Evolutionary conservation across 1,140 invertebrate genomes (phyloP), one percentile per base, ranked within the genome.

Genomic region (Caerostris darwini): DNA sequence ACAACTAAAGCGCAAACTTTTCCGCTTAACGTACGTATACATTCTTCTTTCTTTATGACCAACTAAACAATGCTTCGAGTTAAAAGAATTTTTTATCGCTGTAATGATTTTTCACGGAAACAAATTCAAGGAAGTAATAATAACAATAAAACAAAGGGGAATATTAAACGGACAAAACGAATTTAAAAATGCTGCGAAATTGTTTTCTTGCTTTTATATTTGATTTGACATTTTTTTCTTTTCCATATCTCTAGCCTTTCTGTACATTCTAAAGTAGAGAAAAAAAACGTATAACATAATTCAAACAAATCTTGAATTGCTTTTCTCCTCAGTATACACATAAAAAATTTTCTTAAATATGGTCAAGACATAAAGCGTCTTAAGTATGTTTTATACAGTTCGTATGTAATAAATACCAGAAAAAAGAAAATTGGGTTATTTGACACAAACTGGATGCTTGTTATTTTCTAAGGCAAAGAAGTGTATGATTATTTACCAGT

Each of bases 1-100:
- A 12, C 71, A 53, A 77, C 71, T 77, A 77, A 77, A 12, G 71
- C 71, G 71, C 71, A 77, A 77, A 77, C 71, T 77, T 77, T 77
- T 77, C 34, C 71, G 34, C 71, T 77, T 77, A 77, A 5, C 19
- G 34, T 34, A 34, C 34, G 34, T 34, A 34, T 34, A 50, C 34
- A 12, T 53, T 77, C 50, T 34, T 77, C 53, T 77, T 77, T 50
- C 71, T 50, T 34, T 5, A 34, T 12, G 5, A 19, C 69, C 50
- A 3, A 34, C 10, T 12, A 77, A 77, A 77, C 71, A 77, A 77
- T 77, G 34, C 71, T 4, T 10, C 50, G 34, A 77, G 34, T 77
- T 77, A 4, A 34, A 34, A 77, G 34, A 50, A 77, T 50, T 77
- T 77, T 77, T 77, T 53, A 77, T 77, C 34, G 34, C 10, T 12